phyloP scores from a whole-genome alignment of 2,888 invertebrate genomes.

The Cryptocephalus moraei region DNA sequence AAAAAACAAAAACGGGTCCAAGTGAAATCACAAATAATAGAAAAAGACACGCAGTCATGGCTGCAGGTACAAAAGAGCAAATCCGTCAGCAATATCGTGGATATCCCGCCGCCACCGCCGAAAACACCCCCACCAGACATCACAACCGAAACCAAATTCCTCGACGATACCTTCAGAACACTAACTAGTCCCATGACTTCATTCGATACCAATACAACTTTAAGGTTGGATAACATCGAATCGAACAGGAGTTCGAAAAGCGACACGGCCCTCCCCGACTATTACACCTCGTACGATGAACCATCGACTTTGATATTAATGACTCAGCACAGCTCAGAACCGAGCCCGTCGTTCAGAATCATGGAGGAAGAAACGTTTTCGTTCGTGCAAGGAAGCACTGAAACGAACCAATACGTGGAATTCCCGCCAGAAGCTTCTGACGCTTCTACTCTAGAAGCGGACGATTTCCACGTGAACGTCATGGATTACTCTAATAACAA shows the following conservation, averaged over 20 bases:
- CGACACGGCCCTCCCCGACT: too few relatives aligned
- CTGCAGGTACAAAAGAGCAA: conserved; percentile 1
- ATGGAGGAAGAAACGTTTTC: not conserved
- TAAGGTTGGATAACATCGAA: too few relatives aligned
- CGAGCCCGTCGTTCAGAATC: not conserved
- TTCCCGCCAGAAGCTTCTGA: not conserved
- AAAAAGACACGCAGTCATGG: conserved; percentile 3
- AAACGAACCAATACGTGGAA: too few relatives aligned
- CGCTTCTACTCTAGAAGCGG: not conserved
- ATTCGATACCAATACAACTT: too few relatives aligned
- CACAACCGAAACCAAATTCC: too few relatives aligned
- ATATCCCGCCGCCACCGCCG: not conserved
- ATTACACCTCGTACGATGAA: not conserved
- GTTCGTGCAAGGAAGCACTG: too few relatives aligned
- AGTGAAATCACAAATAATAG: not conserved
- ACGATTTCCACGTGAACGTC: conserved; percentile 9
- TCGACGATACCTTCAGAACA: too few relatives aligned
- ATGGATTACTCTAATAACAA: conserved; percentile 7
- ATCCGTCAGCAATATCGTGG: not conserved
- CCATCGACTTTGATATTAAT: conserved; percentile 9
- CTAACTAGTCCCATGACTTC: too few relatives aligned
- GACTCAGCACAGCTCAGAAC: conserved; percentile 5
- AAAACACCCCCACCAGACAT: not conserved
- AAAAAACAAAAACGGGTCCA: too few relatives aligned
- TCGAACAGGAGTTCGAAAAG: too few relatives aligned